Conservation (phyloP, 2,888 invertebrate species). For the Cheiracanthium punctorium region DNA sequence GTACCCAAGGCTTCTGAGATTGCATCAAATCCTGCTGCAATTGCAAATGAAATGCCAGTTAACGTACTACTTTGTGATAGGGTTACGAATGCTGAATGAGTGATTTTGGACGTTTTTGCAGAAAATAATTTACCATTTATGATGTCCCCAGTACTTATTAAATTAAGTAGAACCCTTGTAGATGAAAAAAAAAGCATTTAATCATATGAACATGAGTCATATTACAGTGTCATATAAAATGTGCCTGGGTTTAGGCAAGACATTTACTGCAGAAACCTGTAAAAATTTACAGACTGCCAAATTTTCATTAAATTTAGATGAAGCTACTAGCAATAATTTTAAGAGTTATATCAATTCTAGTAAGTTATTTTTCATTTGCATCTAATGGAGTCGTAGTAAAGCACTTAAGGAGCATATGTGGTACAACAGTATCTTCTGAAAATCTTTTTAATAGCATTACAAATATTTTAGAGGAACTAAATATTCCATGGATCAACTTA, state of each 20-base stretch:
- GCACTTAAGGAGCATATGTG: background rate
- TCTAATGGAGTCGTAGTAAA: background rate
- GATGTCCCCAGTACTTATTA: background rate
- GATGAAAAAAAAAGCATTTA: background rate
- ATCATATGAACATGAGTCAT: background rate
- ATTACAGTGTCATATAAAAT: background rate
- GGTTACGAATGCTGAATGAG: background rate
- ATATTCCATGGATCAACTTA: too few species aligned
- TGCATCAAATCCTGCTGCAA: background rate
- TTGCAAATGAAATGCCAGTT: background rate
- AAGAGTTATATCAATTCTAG: background rate
- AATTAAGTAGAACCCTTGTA: background rate
- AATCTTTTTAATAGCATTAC: background rate
- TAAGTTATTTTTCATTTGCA: background rate
- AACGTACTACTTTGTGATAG: background rate
- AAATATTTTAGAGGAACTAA: background rate
- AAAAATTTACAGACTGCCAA: background rate
- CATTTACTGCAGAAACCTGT: background rate
- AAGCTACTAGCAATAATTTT: background rate
- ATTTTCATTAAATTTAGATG: slow-evolving; percentile 4
- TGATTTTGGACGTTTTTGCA: background rate
- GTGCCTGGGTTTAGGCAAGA: background rate
- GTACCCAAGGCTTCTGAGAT: background rate
- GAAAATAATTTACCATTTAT: background rate
- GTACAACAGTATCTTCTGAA: background rate